phyloP scores from a whole-genome alignment of 2,888 invertebrate species.

The Thyatira batis region DNA sequence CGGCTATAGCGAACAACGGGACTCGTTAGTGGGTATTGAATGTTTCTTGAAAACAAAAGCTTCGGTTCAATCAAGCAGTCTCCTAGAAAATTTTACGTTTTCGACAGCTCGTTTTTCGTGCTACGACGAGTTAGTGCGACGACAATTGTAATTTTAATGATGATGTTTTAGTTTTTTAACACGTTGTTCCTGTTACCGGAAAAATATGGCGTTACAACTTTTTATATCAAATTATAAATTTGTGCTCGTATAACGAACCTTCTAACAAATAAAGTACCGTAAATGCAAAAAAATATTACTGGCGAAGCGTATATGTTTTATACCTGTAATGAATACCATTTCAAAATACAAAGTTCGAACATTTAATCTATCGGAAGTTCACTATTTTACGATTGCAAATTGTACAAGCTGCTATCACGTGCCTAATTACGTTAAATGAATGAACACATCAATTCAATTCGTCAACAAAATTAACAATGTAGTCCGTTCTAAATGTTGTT shows the following conservation, averaged over 20 bases:
- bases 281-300: too few relatives aligned
- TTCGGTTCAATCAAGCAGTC: slow-evolving; percentile 49
- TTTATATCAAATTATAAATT: too few relatives aligned
- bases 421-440: neutral
- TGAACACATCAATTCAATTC: neutral
- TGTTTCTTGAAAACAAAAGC: slow-evolving; percentile 54
- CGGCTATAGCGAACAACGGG: slow-evolving; percentile 34
- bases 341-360: neutral
- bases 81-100: slow-evolving; percentile 32
- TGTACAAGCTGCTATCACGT: neutral
- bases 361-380: neutral
- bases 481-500: neutral
- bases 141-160: neutral
- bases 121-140: neutral
- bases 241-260: too few relatives aligned
- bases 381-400: neutral
- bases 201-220: too few relatives aligned
- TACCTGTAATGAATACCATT: too few relatives aligned
- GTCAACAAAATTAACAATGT: neutral
- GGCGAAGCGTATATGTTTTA: too few relatives aligned
- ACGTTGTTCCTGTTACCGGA: too few relatives aligned
- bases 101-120: slow-evolving; percentile 1
- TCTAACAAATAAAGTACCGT: too few relatives aligned
- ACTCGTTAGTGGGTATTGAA: slow-evolving; percentile 56
- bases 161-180: too few relatives aligned